Evolutionary conservation across 2,888 invertebrate genomes (phyloP).

Genomic region (Shargacucullia verbasci): DNA sequence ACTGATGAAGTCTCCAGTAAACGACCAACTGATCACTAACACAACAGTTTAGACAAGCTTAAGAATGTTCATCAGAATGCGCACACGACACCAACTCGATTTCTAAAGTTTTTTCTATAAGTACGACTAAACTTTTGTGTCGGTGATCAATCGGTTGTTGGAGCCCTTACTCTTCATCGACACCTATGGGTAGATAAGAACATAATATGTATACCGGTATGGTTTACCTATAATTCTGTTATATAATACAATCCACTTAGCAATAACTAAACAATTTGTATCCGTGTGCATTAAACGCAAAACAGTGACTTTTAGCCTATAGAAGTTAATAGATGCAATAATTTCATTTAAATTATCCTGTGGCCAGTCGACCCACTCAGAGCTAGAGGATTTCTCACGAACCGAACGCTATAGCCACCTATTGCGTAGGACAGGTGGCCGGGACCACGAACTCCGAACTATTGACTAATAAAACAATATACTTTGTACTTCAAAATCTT

Average conservation of each 20-base stretch:
- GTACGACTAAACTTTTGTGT: too few species aligned
- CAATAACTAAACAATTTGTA: conserved; percentile 41
- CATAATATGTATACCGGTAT: too few species aligned
- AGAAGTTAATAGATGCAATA: conserved; percentile 54
- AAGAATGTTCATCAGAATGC: too few species aligned
- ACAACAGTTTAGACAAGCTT: too few species aligned
- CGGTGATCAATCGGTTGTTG: too few species aligned
- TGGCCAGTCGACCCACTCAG: conserved; percentile 43
- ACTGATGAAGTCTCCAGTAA: too few species aligned
- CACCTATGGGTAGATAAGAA: too few species aligned
- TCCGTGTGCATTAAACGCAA: conserved; percentile 33
- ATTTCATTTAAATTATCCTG: conserved; percentile 54
- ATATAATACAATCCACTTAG: conserved; percentile 3
- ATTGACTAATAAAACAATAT: conserved; percentile 36
- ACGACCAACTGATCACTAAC: too few species aligned
- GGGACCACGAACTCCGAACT: conserved; percentile 50
- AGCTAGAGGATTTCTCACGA: conserved; percentile 55
- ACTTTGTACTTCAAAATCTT: conserved; percentile 32
- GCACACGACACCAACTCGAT: too few species aligned
- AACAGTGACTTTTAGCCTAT: conserved; percentile 51
- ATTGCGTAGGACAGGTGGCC: conserved; percentile 53
- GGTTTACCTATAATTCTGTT: too few species aligned
- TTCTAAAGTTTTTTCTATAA: too few species aligned
- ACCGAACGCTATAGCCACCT: conserved; percentile 16
- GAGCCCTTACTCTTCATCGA: too few species aligned